Evolutionary conservation across 2,888 invertebrate genomes (phyloP).

Genomic region (Andrena trimmerana): DNA sequence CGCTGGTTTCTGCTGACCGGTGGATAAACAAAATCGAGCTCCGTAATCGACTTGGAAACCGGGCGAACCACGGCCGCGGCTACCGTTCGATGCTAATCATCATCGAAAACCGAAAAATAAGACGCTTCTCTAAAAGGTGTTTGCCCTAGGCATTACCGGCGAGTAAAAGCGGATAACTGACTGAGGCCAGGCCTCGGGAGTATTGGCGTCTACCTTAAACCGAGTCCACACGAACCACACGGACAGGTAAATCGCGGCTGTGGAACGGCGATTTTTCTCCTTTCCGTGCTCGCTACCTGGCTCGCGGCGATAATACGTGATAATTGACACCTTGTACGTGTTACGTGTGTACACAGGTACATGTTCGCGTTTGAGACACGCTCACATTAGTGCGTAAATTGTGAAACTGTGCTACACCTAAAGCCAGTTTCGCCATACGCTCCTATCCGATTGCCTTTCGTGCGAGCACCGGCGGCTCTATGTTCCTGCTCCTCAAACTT

Average conservation of each 20-base stretch:
- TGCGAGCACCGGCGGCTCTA: background rate
- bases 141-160: conserved; percentile 79
- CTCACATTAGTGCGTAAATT: conserved; percentile 50
- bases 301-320: conserved; percentile 80
- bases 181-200: conserved; percentile 43
- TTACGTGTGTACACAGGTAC: conserved; percentile 65
- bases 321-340: conserved; percentile 80
- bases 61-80: conserved; percentile 53
- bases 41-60: conserved; percentile 59
- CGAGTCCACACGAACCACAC: conserved; percentile 43
- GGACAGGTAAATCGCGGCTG: conserved; percentile 46
- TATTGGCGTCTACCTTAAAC: conserved; percentile 56
- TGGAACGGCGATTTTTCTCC: conserved; percentile 58
- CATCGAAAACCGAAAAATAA: conserved; percentile 82
- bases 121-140: conserved; percentile 81
- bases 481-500: too few species aligned
- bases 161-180: conserved; percentile 71
- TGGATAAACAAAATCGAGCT: conserved; percentile 58
- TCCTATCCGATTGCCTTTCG: conserved; percentile 8
- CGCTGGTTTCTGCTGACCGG: conserved; percentile 58
- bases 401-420: conserved; percentile 63
- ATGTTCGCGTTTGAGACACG: conserved; percentile 50
- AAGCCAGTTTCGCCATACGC: conserved; percentile 45
- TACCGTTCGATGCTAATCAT: conserved; percentile 81
- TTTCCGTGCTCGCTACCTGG: conserved; percentile 70